Conservation (phyloP, 1,140 invertebrate genomes). For the Stegodyphus dumicola region DNA sequence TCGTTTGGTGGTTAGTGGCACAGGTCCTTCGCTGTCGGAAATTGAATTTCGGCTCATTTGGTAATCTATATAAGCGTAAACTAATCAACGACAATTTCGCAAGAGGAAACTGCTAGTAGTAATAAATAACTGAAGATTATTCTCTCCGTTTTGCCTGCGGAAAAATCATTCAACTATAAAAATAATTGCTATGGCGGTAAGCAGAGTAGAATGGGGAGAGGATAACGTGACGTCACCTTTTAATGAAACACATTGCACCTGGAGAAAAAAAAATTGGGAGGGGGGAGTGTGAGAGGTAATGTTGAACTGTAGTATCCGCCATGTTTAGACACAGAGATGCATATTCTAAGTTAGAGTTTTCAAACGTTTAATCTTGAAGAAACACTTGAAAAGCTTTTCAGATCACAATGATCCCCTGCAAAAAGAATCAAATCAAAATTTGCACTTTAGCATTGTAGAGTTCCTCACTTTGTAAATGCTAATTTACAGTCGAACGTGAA, state of each 20-base stretch:
- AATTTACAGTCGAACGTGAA: too few relatives aligned
- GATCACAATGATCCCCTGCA: too few relatives aligned
- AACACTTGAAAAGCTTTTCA: too few relatives aligned
- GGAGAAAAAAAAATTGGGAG: not conserved
- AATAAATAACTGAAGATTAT: constrained; percentile 35
- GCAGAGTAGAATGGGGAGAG: not conserved
- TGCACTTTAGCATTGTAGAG: too few relatives aligned
- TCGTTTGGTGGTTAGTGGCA: not conserved
- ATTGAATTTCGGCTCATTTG: constrained; percentile 35
- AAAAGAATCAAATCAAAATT: too few relatives aligned
- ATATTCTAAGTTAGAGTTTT: too few relatives aligned
- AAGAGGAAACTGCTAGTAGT: constrained; percentile 22
- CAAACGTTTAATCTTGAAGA: too few relatives aligned
- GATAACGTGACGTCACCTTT: constrained; percentile 40
- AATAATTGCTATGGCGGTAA: constrained; percentile 33
- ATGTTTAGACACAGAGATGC: too few relatives aligned
- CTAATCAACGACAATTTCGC: constrained; percentile 31
- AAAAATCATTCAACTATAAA: constrained; percentile 14
- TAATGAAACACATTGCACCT: constrained; percentile 25
- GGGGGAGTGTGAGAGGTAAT: too few relatives aligned
- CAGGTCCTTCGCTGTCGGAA: not conserved
- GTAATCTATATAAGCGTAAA: constrained; percentile 26
- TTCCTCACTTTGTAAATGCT: too few relatives aligned
- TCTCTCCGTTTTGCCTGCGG: not conserved
- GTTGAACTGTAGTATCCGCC: too few relatives aligned